Evolutionary conservation across 2,113 vertebrate genomes (phyloP).

Genomic region (Uropsilus gracilis): DNA sequence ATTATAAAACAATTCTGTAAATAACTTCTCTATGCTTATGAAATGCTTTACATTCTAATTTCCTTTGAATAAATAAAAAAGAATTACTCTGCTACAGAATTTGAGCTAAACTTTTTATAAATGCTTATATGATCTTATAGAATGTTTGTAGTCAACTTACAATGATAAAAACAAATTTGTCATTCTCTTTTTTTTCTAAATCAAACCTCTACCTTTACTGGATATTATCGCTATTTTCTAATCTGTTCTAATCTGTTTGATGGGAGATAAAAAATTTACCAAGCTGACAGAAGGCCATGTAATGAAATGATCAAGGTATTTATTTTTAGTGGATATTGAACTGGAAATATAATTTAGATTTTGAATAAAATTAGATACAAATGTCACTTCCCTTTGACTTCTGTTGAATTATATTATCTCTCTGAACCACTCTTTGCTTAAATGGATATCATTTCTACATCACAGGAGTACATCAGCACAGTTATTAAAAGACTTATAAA

Average conservation of each 20-base stretch:
- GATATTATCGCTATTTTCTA: not conserved
- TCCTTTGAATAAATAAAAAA: conserved; percentile 2
- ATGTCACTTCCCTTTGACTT: not conserved
- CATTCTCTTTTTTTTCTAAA: not conserved
- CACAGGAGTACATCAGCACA: not conserved
- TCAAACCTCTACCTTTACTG: not conserved
- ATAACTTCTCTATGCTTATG: not conserved
- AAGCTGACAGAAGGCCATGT: not conserved
- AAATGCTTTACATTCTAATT: not conserved
- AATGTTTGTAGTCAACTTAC: not conserved
- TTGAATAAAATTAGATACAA: not conserved
- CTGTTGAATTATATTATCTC: not conserved
- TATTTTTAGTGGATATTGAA: not conserved
- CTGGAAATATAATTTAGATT: not conserved
- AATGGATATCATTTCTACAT: not conserved
- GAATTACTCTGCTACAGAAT: not conserved
- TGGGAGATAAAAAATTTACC: not conserved
- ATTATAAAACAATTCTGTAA: not conserved
- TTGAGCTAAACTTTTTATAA: not conserved
- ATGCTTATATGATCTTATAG: not conserved
- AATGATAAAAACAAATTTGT: not conserved
- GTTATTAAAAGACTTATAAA: not conserved
- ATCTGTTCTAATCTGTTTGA: not conserved
- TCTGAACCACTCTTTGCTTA: not conserved
- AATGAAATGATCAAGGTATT: not conserved